These are phyloP conservation scores for Schizopygopsis malacanthus DNA, from an alignment of 2,797 vertebrate genomes.

Conservation along the genomic window DNA sequence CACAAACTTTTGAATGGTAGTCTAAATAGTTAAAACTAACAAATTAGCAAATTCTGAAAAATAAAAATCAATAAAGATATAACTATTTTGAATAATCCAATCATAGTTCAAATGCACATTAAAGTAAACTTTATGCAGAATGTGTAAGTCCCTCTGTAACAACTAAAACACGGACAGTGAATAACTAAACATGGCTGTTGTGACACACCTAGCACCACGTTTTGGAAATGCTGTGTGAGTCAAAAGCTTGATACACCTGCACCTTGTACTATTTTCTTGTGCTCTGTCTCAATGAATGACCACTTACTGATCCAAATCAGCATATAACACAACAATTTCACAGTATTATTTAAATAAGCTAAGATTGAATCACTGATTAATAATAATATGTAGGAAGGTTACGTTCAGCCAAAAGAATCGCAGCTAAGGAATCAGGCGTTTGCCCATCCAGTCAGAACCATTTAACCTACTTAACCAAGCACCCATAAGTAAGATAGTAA, in stretches of 20 bases:
- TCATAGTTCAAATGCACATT: not conserved
- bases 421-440: conserved; percentile 15
- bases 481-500: conserved; percentile 16
- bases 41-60: too few relatives aligned
- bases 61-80: not conserved
- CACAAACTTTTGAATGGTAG: too few relatives aligned
- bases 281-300: not conserved
- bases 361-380: not conserved
- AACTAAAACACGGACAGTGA: not conserved
- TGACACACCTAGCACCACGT: not conserved
- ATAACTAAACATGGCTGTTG: not conserved
- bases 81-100: not conserved
- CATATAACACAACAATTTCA: not conserved
- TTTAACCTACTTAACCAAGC: conserved; percentile 45
- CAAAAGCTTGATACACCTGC: not conserved
- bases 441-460: conserved; percentile 2
- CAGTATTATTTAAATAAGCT: not conserved
- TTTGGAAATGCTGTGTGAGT: not conserved
- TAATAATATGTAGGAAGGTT: not conserved
- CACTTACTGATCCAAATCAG: not conserved
- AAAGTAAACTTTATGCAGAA: not conserved
- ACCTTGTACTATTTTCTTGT: not conserved
- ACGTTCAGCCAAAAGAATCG: not conserved
- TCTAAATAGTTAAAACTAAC: too few relatives aligned
- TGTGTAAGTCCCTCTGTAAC: not conserved